Evolutionary conservation across 1,140 invertebrate genomes (phyloP), one percentile per base, ranked within the genome.

Genomic region (Octopus sinensis): DNA sequence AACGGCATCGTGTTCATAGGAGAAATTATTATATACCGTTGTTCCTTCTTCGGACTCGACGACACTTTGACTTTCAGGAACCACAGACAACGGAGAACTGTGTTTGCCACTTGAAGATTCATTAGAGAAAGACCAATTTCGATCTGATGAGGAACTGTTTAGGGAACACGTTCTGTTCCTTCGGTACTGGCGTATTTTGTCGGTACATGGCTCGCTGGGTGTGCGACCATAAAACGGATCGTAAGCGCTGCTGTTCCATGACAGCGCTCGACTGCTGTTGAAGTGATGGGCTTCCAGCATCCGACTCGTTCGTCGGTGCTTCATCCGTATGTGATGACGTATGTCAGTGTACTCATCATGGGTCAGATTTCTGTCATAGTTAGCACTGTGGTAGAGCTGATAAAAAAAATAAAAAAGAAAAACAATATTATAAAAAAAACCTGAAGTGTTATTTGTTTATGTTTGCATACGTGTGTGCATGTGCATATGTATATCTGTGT

Each of bases 301-400:
- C 4, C 68, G 68, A 73, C 68, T 73, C 5, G 68, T 73, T 6
- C 68, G 68, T 13, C 68, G 68, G 6, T 73, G 68, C 13, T 73
- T 73, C 13, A 73, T 6, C 30, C 68, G 68, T 6, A 73, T 73
- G 68, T 73, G 68, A 73, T 73, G 68, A n/a, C 68, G 68, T 6
- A 73, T 73, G 68, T 73, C 68, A 5, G 68, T 73, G 68, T n/a
- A 73, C 30, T 73, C 68, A 17, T 73, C 68, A 73, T 73, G 68
- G 6, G 68, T 73, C 30, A 73, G 30, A 3, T 73, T 73, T 4
- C 68, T 13, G 13, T 73, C 68, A 13, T 73, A 73, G 30, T 73
- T 13, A 12, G 68, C 68, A 23, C 68, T 73, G 30, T 73, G 68
- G 68, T n/a, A 73, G 30, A 73, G 68, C 68, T 73, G 13, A 6